phyloP scores from a whole-genome alignment of 2,797 vertebrate genomes.

The Sebastes hubbsi region DNA sequence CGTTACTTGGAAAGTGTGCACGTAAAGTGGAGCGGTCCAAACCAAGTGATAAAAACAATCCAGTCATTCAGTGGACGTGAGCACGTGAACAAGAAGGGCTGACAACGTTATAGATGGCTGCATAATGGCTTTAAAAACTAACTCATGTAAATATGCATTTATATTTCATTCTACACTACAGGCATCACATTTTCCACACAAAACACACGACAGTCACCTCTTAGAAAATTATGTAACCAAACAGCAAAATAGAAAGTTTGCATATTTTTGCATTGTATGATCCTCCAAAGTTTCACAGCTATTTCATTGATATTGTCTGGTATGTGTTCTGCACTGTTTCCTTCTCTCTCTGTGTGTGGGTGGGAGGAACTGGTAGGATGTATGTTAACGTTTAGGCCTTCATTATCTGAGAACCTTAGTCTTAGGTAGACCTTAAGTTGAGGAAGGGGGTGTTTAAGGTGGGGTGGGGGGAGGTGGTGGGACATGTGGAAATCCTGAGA shows the following conservation, averaged over 20 bases:
- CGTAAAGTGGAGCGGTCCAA: constrained; percentile 48
- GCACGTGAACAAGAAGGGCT: constrained; percentile 60
- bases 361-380: constrained; percentile 55
- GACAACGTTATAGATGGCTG: constrained; percentile 68
- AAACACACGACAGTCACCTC: constrained; percentile 79
- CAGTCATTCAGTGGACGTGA: constrained; percentile 61
- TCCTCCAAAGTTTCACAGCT: constrained; percentile 82
- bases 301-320: constrained; percentile 59
- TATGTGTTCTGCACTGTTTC: constrained; percentile 34
- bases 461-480: background rate
- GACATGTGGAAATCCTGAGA: constrained; percentile 82
- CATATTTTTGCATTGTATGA: constrained; percentile 88
- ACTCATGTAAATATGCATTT: constrained; percentile 76
- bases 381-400: constrained; percentile 52
- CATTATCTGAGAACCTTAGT: constrained; percentile 51
- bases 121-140: constrained; percentile 80
- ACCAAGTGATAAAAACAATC: constrained; percentile 57
- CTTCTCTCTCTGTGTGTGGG: constrained; percentile 38
- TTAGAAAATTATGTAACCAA: constrained; percentile 82
- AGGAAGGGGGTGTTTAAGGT: constrained; percentile 36
- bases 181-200: constrained; percentile 72
- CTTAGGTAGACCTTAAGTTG: constrained; percentile 62
- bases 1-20: constrained; percentile 51
- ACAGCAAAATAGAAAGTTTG: constrained; percentile 87
- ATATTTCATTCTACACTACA: constrained; percentile 78